Percentiles rank a stretch among this genome's conserved stretches.
Conservation (phyloP, 2,797 vertebrate species). For the Sebastes trivittatus region DNA sequence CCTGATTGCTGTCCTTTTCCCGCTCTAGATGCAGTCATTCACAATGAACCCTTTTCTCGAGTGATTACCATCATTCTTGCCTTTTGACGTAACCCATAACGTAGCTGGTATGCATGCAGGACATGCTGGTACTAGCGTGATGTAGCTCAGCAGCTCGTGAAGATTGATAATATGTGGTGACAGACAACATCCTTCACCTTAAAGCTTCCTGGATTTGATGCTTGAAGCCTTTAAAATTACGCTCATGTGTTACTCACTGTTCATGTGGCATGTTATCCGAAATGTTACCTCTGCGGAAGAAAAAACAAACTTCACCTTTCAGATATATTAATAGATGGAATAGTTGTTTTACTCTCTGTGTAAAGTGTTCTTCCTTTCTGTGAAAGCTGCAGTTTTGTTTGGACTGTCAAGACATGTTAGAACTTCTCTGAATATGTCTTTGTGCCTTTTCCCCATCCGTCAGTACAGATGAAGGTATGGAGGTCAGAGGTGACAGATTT, state of each 20-base stretch:
- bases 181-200: neutral
- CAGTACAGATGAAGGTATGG: slow-evolving; percentile 38
- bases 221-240: slow-evolving; percentile 23
- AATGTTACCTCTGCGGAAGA: neutral
- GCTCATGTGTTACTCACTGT: neutral
- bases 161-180: slow-evolving; percentile 16
- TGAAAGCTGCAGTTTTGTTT: slow-evolving; percentile 3
- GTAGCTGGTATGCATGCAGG: neutral
- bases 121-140: slow-evolving; percentile 35
- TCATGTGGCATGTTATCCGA: neutral
- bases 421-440: slow-evolving; percentile 55
- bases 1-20: neutral
- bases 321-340: neutral
- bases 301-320: neutral
- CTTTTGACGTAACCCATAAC: neutral
- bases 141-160: neutral
- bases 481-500: slow-evolving; percentile 61
- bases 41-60: neutral
- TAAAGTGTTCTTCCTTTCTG: neutral
- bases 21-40: neutral
- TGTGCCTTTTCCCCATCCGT: slow-evolving; percentile 39
- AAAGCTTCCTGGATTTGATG: slow-evolving; percentile 6
- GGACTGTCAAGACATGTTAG: slow-evolving; percentile 53
- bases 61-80: slow-evolving; percentile 28
- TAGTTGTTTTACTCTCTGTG: neutral